Percentiles rank a stretch among this genome's conserved stretches.
These are phyloP conservation scores for Zaprionus lineosus DNA, from an alignment of 2,888 invertebrate genomes.

Conservation along the genomic window DNA sequence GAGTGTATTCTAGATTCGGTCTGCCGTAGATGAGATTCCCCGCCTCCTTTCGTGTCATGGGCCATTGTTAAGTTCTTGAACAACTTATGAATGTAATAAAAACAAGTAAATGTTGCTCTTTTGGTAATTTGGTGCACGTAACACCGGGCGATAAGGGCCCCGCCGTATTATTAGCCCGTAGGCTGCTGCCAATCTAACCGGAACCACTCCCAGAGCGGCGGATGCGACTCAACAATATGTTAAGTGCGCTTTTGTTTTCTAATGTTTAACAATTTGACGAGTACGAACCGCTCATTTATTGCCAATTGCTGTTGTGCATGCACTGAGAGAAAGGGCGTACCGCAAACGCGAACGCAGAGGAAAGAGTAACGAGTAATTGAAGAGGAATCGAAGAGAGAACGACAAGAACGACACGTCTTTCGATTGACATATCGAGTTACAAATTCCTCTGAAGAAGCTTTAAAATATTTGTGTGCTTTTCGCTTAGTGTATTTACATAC, in stretches of 20 bases:
- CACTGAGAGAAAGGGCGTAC: no score
- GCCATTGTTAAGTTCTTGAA: slow-evolving; percentile 32
- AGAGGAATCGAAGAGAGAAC: no score
- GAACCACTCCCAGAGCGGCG: slow-evolving; percentile 18
- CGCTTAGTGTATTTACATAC: neutral
- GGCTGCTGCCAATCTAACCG: slow-evolving; percentile 33
- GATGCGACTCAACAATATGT: slow-evolving; percentile 43
- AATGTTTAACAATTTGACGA: slow-evolving; percentile 65
- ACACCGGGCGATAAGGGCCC: slow-evolving; percentile 11
- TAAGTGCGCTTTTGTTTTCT: slow-evolving; percentile 68
- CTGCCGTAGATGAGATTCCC: neutral
- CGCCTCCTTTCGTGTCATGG: slow-evolving; percentile 1
- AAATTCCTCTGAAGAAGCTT: no score
- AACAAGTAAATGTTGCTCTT: slow-evolving; percentile 49
- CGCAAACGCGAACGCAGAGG: no score
- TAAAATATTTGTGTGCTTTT: no score
- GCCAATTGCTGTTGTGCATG: no score
- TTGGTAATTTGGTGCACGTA: slow-evolving; percentile 46
- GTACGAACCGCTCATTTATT: slow-evolving; percentile 49
- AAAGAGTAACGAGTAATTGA: no score
- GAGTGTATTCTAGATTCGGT: neutral
- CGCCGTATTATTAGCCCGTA: slow-evolving; percentile 64
- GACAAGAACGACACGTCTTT: no score
- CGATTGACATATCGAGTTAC: no score
- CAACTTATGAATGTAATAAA: slow-evolving; percentile 40